Percentiles rank a stretch among this genome's conserved stretches.
These are phyloP conservation scores for Cynaeus angustus DNA, from an alignment of 2,888 invertebrate genomes.

Conservation along the genomic window DNA sequence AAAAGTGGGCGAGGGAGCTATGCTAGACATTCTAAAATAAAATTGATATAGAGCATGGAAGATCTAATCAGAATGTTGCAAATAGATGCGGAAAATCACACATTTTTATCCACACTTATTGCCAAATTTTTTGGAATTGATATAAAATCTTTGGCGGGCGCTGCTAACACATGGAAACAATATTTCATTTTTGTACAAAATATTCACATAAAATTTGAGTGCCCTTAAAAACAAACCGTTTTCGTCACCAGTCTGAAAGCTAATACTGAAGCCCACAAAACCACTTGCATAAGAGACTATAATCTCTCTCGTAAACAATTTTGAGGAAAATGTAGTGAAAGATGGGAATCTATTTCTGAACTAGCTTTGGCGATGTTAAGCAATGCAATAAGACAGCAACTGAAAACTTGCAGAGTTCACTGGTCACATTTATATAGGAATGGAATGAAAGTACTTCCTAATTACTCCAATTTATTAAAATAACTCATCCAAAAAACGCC, in stretches of 20 bases:
- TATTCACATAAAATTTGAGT: too few species aligned
- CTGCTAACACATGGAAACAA: neutral
- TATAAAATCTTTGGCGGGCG: neutral
- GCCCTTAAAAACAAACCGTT: too few species aligned
- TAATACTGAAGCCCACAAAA: too few species aligned
- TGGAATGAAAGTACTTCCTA: constrained; percentile 18
- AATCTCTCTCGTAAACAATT: constrained; percentile 19
- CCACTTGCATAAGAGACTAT: too few species aligned
- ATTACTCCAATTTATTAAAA: constrained; percentile 1
- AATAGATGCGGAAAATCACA: neutral
- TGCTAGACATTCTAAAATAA: constrained; percentile 3
- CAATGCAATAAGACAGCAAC: constrained; percentile 47
- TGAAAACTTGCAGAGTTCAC: constrained; percentile 39
- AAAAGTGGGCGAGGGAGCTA: constrained; percentile 3
- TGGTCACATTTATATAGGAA: constrained; percentile 41
- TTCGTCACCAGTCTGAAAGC: too few species aligned
- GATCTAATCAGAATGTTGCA: neutral
- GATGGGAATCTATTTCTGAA: constrained; percentile 38
- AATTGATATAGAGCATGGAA: neutral
- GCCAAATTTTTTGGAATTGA: constrained; percentile 4
- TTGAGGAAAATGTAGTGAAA: constrained; percentile 35
- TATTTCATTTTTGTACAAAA: too few species aligned
- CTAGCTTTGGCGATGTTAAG: constrained; percentile 31
- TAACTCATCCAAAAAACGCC: neutral
- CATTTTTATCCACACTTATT: neutral